Conservation (phyloP, 2,113 vertebrate genomes). For the Condylura cristata region DNA sequence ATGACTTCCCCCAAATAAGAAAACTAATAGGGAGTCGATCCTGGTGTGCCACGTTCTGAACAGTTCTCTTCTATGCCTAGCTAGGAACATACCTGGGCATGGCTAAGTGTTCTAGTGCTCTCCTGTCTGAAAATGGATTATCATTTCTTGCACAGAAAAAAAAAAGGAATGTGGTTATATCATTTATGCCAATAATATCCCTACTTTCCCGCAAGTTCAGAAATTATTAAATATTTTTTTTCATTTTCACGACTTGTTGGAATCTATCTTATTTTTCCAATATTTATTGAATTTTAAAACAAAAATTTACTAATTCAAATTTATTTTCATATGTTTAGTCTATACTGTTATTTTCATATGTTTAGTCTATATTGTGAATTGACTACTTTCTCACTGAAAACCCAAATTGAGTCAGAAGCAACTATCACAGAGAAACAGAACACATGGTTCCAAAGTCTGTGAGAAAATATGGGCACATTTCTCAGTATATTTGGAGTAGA, state of each 20-base stretch:
- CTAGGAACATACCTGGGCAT: not conserved
- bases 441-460: not conserved
- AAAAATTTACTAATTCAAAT: not conserved
- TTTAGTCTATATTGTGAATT: not conserved
- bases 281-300: not conserved
- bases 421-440: not conserved
- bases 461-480: not conserved
- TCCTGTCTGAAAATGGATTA: not conserved
- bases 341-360: not conserved
- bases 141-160: not conserved
- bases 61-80: not conserved
- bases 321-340: not conserved
- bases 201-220: not conserved
- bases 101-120: not conserved
- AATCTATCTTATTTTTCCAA: not conserved
- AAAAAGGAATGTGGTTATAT: not conserved
- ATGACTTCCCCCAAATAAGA: not conserved
- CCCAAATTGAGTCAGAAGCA: not conserved
- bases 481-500: not conserved
- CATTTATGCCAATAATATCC: not conserved
- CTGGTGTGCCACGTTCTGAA: not conserved
- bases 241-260: not conserved
- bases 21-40: not conserved
- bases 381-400: not conserved
- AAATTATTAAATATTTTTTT: not conserved